Conservation (phyloP, 2,797 vertebrate species). For the Hemitrygon akajei region DNA sequence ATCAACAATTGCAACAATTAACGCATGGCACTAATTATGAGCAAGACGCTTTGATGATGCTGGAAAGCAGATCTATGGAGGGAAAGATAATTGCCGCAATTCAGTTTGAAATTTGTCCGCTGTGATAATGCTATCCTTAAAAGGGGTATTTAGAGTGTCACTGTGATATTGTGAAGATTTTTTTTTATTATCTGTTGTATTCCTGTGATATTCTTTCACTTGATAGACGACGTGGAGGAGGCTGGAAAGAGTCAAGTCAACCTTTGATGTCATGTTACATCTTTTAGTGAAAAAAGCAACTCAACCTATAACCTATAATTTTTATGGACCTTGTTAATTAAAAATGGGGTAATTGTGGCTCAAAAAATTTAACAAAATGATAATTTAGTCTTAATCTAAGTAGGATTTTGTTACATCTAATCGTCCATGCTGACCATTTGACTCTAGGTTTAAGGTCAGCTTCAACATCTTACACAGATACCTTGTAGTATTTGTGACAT, state of each 20-base stretch:
- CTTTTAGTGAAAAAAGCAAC: neutral
- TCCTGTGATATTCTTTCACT: neutral
- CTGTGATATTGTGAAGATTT: conserved; percentile 24
- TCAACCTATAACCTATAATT: neutral
- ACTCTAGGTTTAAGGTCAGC: neutral
- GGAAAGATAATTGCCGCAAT: conserved; percentile 23
- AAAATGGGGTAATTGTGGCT: neutral
- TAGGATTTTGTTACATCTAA: neutral
- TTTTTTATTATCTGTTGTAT: neutral
- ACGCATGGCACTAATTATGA: neutral
- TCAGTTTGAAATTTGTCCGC: conserved; percentile 31
- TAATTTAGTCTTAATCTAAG: neutral
- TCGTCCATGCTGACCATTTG: neutral
- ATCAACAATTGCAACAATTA: conserved; percentile 5
- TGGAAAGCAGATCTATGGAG: neutral
- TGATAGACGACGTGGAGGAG: neutral
- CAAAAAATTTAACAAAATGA: neutral
- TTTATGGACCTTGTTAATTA: neutral
- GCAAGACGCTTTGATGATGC: neutral
- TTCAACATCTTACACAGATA: neutral
- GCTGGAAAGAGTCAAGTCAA: neutral
- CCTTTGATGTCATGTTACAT: neutral
- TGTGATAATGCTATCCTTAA: conserved; percentile 30
- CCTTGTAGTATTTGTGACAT: neutral
- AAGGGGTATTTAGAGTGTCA: conserved; percentile 31